Evolutionary conservation across 2,113 vertebrate species (phyloP).

Genomic region (Rallus limicola): DNA sequence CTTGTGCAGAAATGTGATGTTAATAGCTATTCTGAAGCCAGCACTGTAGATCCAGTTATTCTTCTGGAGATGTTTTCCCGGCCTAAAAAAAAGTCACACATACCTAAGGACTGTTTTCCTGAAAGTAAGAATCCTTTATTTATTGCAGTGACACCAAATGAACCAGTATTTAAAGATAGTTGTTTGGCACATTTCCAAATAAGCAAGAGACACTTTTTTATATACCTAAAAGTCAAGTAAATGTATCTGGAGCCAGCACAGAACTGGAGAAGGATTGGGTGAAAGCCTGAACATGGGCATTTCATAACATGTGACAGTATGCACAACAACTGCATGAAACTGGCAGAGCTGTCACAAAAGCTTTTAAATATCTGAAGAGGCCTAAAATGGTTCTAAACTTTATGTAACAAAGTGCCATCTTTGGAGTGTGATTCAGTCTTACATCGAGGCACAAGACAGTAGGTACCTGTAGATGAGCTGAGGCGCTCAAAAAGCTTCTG

Average conservation of each 20-base stretch:
- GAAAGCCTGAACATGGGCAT: background rate
- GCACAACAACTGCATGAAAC: background rate
- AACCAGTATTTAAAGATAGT: background rate
- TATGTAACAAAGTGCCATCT: background rate
- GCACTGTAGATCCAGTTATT: conserved; percentile 84
- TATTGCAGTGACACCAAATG: background rate
- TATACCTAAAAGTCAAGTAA: background rate
- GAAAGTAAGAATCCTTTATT: conserved; percentile 72
- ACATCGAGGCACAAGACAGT: background rate
- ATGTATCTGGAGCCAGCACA: background rate
- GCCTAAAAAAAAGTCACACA: conserved; percentile 65
- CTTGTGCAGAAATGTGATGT: conserved; percentile 71
- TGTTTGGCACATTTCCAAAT: background rate
- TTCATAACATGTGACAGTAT: background rate
- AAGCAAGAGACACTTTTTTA: background rate
- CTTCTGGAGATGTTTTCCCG: conserved; percentile 59
- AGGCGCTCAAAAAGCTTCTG: background rate
- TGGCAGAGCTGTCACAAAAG: background rate
- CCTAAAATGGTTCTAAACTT: background rate
- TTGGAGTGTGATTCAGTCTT: background rate
- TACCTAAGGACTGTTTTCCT: conserved; percentile 87
- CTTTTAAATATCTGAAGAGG: background rate
- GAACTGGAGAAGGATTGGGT: background rate
- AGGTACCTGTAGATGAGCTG: background rate
- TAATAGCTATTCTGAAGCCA: conserved; percentile 84